These are phyloP conservation scores for Burhinus bistriatus DNA, from an alignment of 2,113 vertebrate species.

Conservation along the genomic window DNA sequence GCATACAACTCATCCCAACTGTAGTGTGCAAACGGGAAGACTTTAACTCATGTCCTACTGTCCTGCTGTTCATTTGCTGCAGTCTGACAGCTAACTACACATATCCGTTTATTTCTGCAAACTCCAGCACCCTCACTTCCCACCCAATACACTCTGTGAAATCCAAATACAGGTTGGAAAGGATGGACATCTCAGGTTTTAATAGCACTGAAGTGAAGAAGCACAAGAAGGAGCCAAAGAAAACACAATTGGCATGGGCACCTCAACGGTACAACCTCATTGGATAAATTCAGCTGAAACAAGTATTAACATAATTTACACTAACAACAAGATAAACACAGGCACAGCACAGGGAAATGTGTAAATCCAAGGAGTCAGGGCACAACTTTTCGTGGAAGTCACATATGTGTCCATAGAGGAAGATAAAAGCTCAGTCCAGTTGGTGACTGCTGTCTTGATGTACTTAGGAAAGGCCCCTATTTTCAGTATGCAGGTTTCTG, in stretches of 20 bases:
- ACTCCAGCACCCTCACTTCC: not conserved
- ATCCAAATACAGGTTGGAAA: not conserved
- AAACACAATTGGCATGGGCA: not conserved
- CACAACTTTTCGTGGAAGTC: rapidly evolving
- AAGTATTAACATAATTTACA: not conserved
- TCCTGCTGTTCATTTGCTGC: not conserved
- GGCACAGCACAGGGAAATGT: not conserved
- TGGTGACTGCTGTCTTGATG: not conserved
- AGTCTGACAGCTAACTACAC: not conserved
- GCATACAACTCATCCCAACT: not conserved
- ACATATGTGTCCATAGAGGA: rapidly evolving
- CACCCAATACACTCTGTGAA: not conserved
- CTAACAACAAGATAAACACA: not conserved
- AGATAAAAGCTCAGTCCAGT: too few relatives aligned
- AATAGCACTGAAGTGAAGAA: not conserved
- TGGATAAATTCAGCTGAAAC: not conserved
- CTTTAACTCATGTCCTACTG: not conserved
- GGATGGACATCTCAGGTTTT: not conserved
- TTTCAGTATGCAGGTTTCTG: not conserved
- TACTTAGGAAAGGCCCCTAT: rapidly evolving
- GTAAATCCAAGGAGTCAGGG: not conserved
- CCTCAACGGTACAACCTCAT: not conserved
- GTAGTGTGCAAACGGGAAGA: rapidly evolving
- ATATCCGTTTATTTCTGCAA: not conserved
- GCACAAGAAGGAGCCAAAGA: not conserved